Percentiles rank a stretch among this genome's conserved stretches.
Evolutionary conservation across 2,888 invertebrate genomes (phyloP).

Genomic region (Drepanosiphum platanoidis): DNA sequence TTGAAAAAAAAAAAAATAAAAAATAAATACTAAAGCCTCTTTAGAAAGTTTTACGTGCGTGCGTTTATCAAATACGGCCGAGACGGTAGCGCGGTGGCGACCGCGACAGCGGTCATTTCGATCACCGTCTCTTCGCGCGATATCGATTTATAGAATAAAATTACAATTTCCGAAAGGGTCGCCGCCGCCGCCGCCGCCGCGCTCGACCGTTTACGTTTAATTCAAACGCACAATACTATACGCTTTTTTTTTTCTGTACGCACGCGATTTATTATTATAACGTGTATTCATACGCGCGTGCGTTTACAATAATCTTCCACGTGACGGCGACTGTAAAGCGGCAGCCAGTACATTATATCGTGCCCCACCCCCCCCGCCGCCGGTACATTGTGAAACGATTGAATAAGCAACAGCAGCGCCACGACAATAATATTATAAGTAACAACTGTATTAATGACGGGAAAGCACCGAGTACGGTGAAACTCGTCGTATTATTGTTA

Average conservation of each 20-base stretch:
- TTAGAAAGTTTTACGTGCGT: conserved; percentile 24
- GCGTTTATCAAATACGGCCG: not conserved
- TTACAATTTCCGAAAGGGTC: too few relatives aligned
- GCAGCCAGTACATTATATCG: not conserved
- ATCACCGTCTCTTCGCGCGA: not conserved
- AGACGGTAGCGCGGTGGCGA: too few relatives aligned
- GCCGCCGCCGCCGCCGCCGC: too few relatives aligned
- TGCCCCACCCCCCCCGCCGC: not conserved
- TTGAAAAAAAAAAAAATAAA: too few relatives aligned
- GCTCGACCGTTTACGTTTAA: not conserved
- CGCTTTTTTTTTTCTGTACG: too few relatives aligned
- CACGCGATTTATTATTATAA: not conserved
- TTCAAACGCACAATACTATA: not conserved
- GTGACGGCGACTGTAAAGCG: not conserved
- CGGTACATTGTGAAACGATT: not conserved
- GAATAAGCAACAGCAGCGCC: not conserved
- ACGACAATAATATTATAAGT: not conserved
- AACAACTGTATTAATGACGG: not conserved
- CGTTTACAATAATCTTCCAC: not conserved
- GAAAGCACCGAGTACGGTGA: not conserved
- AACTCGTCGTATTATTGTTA: not conserved
- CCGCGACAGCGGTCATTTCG: conserved; percentile 22
- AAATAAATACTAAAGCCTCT: not conserved
- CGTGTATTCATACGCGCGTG: not conserved
- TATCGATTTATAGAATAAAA: conserved; percentile 29